Evolutionary conservation across 2,797 vertebrate genomes (phyloP).

Genomic region (Cuculus canorus): DNA sequence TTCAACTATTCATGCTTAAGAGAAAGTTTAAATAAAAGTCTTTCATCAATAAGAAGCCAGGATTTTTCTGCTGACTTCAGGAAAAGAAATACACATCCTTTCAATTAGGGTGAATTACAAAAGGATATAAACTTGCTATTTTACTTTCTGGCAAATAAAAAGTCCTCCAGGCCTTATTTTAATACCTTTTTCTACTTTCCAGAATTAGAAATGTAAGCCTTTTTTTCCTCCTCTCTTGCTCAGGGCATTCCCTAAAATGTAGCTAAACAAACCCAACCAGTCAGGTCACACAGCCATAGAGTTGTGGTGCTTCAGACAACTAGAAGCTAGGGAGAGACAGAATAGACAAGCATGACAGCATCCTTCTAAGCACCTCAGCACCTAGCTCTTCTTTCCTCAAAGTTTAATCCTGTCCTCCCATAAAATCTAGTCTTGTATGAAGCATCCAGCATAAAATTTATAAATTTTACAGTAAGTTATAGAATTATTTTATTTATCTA

Average conservation of each 20-base stretch:
- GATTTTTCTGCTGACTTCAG: slow-evolving; percentile 60
- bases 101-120: slow-evolving; percentile 37
- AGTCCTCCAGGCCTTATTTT: slow-evolving; percentile 40
- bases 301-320: background rate
- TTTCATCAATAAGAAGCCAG: slow-evolving; percentile 17
- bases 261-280: background rate
- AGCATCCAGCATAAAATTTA: background rate
- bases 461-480: background rate
- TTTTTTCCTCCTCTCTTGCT: background rate
- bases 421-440: background rate
- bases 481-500: background rate
- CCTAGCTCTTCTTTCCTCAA: background rate
- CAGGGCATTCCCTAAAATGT: background rate
- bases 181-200: slow-evolving; percentile 36
- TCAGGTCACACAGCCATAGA: background rate
- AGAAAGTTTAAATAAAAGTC: background rate
- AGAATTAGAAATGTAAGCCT: background rate
- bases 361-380: background rate
- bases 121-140: slow-evolving; percentile 35
- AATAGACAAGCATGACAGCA: background rate
- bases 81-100: slow-evolving; percentile 42
- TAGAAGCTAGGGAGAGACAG: background rate
- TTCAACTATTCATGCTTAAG: slow-evolving; percentile 9
- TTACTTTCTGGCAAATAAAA: slow-evolving; percentile 28
- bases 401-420: background rate